Conservation (phyloP, 2,797 vertebrate genomes). For the Eurystomus glaucurus region DNA sequence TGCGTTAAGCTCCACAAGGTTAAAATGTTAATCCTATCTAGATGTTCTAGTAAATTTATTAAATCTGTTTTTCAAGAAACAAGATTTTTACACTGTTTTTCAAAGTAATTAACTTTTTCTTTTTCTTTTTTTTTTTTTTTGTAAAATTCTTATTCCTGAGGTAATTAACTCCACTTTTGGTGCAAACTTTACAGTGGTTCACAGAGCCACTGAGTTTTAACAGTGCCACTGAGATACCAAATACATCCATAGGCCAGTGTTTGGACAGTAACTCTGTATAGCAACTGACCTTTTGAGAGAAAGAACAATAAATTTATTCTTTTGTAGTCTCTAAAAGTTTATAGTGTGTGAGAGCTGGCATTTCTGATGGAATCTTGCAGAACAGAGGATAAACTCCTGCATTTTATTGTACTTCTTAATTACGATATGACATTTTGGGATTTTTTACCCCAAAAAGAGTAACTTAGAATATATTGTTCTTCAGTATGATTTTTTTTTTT, state of each 20-base stretch:
- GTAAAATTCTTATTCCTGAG: constrained; percentile 20
- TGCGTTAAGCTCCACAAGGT: constrained; percentile 12
- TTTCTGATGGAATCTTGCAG: neutral
- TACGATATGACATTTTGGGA: neutral
- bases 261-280: neutral
- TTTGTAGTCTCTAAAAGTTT: neutral
- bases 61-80: constrained; percentile 48
- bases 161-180: neutral
- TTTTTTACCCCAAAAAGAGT: rapidly evolving
- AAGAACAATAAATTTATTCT: neutral
- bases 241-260: neutral
- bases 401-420: neutral
- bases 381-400: neutral
- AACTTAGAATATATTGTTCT: neutral
- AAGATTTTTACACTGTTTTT: constrained; percentile 36
- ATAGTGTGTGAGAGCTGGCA: neutral
- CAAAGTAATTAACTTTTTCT: constrained; percentile 7
- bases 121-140: neutral
- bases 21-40: constrained; percentile 33
- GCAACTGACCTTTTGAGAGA: neutral
- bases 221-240: neutral
- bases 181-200: neutral
- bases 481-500: neutral
- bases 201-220: neutral
- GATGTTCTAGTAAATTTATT: neutral